phyloP scores from a whole-genome alignment of 2,888 invertebrate genomes.

The Ornithoptera priamus region DNA sequence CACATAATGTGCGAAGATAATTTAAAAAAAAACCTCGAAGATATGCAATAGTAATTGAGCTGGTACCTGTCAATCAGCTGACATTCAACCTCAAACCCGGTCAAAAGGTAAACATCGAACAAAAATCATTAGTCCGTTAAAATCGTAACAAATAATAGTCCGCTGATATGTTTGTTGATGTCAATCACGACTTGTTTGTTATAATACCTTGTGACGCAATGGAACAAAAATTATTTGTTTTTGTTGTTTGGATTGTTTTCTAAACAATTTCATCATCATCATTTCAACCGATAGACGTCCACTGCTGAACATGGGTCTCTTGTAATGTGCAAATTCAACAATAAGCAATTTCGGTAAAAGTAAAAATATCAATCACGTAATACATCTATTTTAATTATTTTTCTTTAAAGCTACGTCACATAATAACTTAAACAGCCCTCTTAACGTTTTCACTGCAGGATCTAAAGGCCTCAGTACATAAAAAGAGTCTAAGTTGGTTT shows the following conservation, averaged over 20 bases:
- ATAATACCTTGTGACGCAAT: neutral
- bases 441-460: too few relatives aligned
- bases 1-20: neutral
- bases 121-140: conserved; percentile 5
- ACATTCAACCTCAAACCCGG: conserved; percentile 10
- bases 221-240: neutral
- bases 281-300: too few relatives aligned
- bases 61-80: conserved; percentile 19
- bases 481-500: too few relatives aligned
- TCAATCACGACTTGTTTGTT: conserved; percentile 45
- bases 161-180: conserved; percentile 51
- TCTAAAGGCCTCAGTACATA: too few relatives aligned
- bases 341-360: too few relatives aligned
- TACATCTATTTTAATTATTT: too few relatives aligned
- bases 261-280: neutral
- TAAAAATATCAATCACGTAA: too few relatives aligned
- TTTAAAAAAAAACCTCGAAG: neutral
- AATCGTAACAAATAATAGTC: conserved; percentile 2
- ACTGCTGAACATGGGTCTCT: too few relatives aligned
- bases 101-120: conserved; percentile 14
- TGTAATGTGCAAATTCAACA: too few relatives aligned
- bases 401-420: too few relatives aligned
- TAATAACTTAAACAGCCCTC: too few relatives aligned
- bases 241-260: neutral
- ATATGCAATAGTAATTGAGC: neutral